Evolutionary conservation across 2,888 invertebrate species (phyloP), one percentile per base, ranked within the genome.

Genomic region (Allacma fusca): DNA sequence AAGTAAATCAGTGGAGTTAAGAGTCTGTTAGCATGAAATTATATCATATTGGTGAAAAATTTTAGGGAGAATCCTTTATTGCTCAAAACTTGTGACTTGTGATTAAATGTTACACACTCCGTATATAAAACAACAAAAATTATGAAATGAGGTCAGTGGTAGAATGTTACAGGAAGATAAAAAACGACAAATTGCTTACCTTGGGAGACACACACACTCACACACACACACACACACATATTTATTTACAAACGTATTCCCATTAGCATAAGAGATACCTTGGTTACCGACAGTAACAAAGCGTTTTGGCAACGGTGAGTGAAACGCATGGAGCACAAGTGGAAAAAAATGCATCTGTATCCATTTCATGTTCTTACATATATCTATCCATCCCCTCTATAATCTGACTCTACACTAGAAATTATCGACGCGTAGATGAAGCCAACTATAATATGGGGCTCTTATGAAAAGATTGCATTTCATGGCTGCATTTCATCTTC

Each of bases 141-240:
- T n/a, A n/a, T n/a, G 67, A 29, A 67, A 67, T 34, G 67, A 67
- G 67, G 67, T 67, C 67, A 64, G 50, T 50, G 50, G 19, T 19
- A n/a, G 50, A 50, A 16, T 16, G 16, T 50, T 50, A 50, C 50
- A 50, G 64, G 64, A 64, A 64, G 64, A 28, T 64, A 23, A 50
- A 40, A n/a, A 16, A 50, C 50, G 50, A 50, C 50, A 50, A 50
- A 50, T 50, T 50, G n/a, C 50, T 50, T 34, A 34, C 34, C 34
- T 34, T 34, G 34, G 34, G 5, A 34, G 4, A 34, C 34, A 59
- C 21, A 59, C 59, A n/a, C 26, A 64, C 24, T 4, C 1, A 23
- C 9, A 23, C 0, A 64, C 24, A 34, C 34, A 9, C 34, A 9
- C 9, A 9, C 5, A 34, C 9, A 34, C 34, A 34, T 7, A 34